Evolutionary conservation across 2,888 invertebrate species (phyloP).

Genomic region (Chrysina gloriosa): DNA sequence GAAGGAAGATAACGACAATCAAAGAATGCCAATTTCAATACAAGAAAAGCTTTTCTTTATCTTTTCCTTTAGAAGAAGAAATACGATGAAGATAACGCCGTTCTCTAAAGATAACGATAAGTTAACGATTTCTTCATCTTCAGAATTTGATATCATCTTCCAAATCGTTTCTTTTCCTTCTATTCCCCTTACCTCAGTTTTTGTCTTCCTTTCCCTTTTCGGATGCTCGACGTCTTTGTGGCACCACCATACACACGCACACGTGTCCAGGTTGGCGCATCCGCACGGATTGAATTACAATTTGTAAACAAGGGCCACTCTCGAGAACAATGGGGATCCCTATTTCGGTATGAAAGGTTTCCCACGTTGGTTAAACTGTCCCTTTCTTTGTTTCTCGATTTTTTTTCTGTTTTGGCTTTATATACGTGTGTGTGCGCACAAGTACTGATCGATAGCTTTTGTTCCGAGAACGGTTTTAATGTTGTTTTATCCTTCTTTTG

Average conservation of each 20-base stretch:
- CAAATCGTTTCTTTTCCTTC: background rate
- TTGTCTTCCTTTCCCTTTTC: background rate
- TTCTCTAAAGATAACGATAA: too few relatives aligned
- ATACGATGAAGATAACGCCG: too few relatives aligned
- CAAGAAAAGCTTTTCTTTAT: too few relatives aligned
- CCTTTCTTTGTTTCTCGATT: slow-evolving; percentile 6
- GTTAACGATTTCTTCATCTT: too few relatives aligned
- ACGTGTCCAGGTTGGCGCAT: slow-evolving; percentile 36
- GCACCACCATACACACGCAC: background rate
- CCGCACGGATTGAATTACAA: slow-evolving; percentile 35
- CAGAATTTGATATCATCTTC: background rate
- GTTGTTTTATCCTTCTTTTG: too few relatives aligned
- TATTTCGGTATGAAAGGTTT: slow-evolving; percentile 41
- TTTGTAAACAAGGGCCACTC: slow-evolving; percentile 32
- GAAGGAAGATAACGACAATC: too few relatives aligned
- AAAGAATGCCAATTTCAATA: too few relatives aligned
- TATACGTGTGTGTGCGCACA: background rate
- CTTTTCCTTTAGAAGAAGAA: too few relatives aligned
- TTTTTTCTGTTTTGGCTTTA: background rate
- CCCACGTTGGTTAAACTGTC: slow-evolving; percentile 31
- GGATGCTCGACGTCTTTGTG: background rate
- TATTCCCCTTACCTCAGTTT: background rate
- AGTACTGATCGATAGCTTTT: background rate
- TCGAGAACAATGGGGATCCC: slow-evolving; percentile 36
- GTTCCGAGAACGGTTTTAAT: background rate